Conservation (phyloP, 2,113 vertebrate genomes). For the Charadrius vociferus region DNA sequence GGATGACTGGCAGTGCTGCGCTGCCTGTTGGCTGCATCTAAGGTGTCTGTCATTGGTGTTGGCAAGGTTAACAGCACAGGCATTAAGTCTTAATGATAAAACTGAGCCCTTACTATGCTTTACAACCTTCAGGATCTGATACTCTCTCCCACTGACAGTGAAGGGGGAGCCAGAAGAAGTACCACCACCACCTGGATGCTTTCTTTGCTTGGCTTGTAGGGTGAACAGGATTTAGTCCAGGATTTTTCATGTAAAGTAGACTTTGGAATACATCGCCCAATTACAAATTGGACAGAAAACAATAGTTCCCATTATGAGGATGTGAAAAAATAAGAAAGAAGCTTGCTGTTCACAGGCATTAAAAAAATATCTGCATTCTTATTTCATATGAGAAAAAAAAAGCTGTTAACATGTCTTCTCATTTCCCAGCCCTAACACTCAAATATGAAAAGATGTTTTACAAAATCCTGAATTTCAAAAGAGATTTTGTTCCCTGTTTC, state of each 20-base stretch:
- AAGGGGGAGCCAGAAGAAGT: background rate
- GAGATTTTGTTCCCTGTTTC: background rate
- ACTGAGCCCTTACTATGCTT: background rate
- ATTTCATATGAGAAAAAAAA: background rate
- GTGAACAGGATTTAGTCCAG: background rate
- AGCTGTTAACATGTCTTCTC: background rate
- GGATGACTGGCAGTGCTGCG: background rate
- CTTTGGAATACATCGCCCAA: background rate
- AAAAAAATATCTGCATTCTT: background rate
- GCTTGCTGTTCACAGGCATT: background rate
- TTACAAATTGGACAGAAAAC: background rate
- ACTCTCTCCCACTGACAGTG: background rate
- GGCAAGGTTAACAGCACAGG: background rate
- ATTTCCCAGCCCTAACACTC: background rate
- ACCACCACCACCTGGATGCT: background rate
- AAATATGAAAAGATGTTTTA: background rate
- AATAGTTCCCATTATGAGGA: background rate
- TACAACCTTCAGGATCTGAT: background rate
- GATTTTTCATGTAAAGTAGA: background rate
- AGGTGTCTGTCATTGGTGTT: background rate
- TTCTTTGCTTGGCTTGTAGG: background rate
- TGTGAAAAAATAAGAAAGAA: background rate
- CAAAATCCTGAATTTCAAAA: background rate
- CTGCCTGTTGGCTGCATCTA: background rate
- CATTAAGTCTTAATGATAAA: background rate